Conservation (phyloP, 2,797 vertebrate species). For the Odontamblyopus lacepedii region DNA sequence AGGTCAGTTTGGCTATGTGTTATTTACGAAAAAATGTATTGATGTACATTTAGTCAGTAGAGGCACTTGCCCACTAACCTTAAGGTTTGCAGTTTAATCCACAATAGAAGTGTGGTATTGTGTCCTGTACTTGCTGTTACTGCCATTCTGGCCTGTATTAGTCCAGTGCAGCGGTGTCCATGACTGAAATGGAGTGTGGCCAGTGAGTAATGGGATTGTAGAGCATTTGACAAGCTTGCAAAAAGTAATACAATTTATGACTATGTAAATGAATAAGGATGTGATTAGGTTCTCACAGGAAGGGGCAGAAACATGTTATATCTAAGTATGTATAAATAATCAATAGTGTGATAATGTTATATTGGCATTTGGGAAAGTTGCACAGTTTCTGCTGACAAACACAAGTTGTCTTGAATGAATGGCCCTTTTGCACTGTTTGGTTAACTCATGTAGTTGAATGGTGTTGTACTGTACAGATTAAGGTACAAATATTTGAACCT, state of each 20-base stretch:
- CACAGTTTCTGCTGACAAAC: not conserved
- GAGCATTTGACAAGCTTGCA: not conserved
- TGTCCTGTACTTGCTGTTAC: not conserved
- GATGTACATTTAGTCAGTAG: not conserved
- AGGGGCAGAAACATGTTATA: not conserved
- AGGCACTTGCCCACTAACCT: not conserved
- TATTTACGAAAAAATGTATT: not conserved
- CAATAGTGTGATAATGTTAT: not conserved
- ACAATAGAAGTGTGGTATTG: not conserved
- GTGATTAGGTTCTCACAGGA: not conserved
- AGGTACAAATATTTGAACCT: constrained; percentile 9
- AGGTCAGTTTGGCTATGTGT: constrained; percentile 73
- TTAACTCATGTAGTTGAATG: not conserved
- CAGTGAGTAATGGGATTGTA: not conserved
- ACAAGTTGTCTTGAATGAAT: not conserved
- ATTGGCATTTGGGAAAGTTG: not conserved
- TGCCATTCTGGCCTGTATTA: not conserved
- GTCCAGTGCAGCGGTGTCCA: not conserved
- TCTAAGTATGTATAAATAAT: not conserved
- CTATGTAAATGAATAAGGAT: not conserved
- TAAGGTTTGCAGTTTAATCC: not conserved
- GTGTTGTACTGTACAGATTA: constrained; percentile 5
- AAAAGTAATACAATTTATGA: not conserved
- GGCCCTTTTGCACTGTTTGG: not conserved
- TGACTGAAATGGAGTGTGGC: not conserved